These are phyloP conservation scores for Drosophila tropicalis DNA, from an alignment of 1,140 invertebrate species.

Conservation along the genomic window DNA sequence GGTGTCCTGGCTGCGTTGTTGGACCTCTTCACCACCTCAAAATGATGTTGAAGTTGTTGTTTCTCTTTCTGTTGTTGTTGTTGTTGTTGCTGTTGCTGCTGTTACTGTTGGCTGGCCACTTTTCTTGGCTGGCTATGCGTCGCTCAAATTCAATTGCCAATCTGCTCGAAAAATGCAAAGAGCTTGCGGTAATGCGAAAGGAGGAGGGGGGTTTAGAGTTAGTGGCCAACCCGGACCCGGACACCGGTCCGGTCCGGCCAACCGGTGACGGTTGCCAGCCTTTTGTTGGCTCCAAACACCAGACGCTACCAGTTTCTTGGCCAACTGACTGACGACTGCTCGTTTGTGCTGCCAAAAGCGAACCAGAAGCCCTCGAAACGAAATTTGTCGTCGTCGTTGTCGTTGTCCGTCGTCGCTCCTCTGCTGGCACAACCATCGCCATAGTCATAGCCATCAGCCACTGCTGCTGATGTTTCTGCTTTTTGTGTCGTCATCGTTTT, in stretches of 20 bases:
- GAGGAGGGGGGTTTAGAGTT: conserved; percentile 18
- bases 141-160: conserved; percentile 72
- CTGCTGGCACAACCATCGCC: conserved; percentile 10
- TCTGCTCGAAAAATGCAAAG: conserved; percentile 32
- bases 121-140: conserved; percentile 82
- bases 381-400: conserved; percentile 47
- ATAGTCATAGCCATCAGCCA: conserved; percentile 14
- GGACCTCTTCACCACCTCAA: conserved; percentile 17
- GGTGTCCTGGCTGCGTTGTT: conserved; percentile 23
- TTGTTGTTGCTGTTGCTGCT: conserved; percentile 40
- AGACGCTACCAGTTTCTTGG: conserved; percentile 83
- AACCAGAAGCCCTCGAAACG: conserved; percentile 72
- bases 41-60: conserved; percentile 23
- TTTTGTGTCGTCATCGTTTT: conserved; percentile 76
- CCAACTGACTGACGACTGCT: conserved; percentile 83
- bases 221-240: conserved; percentile 39
- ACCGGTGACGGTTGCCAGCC: conserved; percentile 78
- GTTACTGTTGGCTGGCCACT: conserved; percentile 73
- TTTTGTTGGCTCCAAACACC: conserved; percentile 82
- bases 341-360: conserved; percentile 75
- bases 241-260: conserved; percentile 65
- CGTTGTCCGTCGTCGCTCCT: conserved; percentile 37
- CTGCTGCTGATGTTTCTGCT: conserved; percentile 51
- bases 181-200: conserved; percentile 24
- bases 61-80: conserved; percentile 56